Evolutionary conservation across 1,140 invertebrate genomes (phyloP), one percentile per base, ranked within the genome.

Genomic region (Dufourea novaeangliae): DNA sequence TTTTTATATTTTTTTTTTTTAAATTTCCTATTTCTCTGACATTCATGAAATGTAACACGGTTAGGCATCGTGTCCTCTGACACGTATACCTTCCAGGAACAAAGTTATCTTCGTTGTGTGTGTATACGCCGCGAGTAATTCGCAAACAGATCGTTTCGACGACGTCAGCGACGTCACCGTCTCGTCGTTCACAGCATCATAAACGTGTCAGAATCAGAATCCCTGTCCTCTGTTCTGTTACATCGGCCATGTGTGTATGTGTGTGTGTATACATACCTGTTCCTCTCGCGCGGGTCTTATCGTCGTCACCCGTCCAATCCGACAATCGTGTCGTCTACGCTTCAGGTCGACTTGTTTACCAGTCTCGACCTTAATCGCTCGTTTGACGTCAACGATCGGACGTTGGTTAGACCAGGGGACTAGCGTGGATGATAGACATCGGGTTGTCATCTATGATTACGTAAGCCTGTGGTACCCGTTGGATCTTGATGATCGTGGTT

Each of bases 401-500:
- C 50, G 61, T 1, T 22, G n/a, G n/a, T n/a, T n/a, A n/a, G n/a
- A 64, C 44, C n/a, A n/a, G 29, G 8, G 17, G 20, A 12, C 8
- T 11, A 25, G 25, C 39, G 11, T 4, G 46, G 46, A 50, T n/a
- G 46, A n/a, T 50, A 50, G 34, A 6, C 27, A 17, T 46, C 32
- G 44, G 32, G 1, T 34, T 17, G 29, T 68, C 72, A 34, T 44
- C 63, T 29, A 11, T 10, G 62, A 56, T 75, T 68, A 50, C 54
- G 44, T 59, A 75, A 68, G 11, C 14, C 5, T 20, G 1, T 3
- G 20, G 11, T 5, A 22, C 17, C 46, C 20, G 29, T 41, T 52
- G 39, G 71, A 81, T 29, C 79, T n/a, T 50, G 68, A 46, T 56
- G 50, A 63, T 66, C 50, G 50, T 39, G 41, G 14, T 22, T 50